These are phyloP conservation scores for Perccottus glenii DNA, from an alignment of 2,113 vertebrate genomes.

Conservation along the genomic window DNA sequence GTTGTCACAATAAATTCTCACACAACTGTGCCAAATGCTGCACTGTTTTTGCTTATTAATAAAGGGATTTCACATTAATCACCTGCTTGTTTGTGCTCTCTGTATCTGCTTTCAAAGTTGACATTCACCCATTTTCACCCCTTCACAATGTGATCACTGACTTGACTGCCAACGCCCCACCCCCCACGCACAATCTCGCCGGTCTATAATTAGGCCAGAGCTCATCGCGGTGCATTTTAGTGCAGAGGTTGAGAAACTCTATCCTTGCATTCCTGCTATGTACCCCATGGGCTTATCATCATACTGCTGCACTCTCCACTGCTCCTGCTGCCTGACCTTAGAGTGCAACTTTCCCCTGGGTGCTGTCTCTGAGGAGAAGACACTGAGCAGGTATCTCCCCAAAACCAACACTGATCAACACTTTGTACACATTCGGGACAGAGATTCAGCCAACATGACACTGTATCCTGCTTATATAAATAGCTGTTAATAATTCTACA, in stretches of 20 bases:
- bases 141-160: slow-evolving; percentile 39
- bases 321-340: slow-evolving; percentile 36
- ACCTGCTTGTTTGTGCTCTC: slow-evolving; percentile 23
- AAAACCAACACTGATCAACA: slow-evolving; percentile 6
- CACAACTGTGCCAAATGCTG: slow-evolving; percentile 21
- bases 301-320: slow-evolving; percentile 36
- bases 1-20: slow-evolving; percentile 6
- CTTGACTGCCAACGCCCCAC: slow-evolving; percentile 31
- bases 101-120: slow-evolving; percentile 36
- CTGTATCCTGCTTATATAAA: slow-evolving; percentile 69
- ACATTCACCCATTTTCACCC: slow-evolving; percentile 56
- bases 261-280: slow-evolving; percentile 77
- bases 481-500: slow-evolving; percentile 69
- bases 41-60: slow-evolving; percentile 42
- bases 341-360: slow-evolving; percentile 22
- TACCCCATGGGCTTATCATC: slow-evolving; percentile 33
- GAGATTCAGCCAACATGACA: slow-evolving; percentile 64
- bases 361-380: slow-evolving; percentile 23
- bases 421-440: slow-evolving; percentile 19
- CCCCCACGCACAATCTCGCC: slow-evolving; percentile 11
- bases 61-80: slow-evolving; percentile 54
- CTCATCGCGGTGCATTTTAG: slow-evolving; percentile 68
- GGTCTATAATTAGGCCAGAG: slow-evolving; percentile 76
- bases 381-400: neutral
- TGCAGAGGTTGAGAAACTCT: slow-evolving; percentile 79